Conservation (phyloP, 2,113 vertebrate species). For the Rhea pennata region DNA sequence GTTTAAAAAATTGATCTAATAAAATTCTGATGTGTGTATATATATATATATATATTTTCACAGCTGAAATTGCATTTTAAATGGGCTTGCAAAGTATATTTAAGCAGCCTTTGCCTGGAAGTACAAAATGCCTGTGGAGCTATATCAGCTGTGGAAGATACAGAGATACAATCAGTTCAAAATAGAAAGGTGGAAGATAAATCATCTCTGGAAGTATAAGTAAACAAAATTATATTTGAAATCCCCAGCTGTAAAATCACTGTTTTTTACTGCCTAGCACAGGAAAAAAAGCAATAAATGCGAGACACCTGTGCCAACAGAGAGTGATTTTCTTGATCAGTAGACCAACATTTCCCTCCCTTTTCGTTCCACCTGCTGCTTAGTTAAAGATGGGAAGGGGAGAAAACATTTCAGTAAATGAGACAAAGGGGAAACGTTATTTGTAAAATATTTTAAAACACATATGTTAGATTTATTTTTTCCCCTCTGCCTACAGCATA, state of each 20-base stretch:
- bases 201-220: not conserved
- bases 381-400: not conserved
- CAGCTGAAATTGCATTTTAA: not conserved
- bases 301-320: not conserved
- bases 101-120: not conserved
- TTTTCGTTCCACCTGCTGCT: not conserved
- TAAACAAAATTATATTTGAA: constrained; percentile 19
- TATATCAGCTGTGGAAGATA: not conserved
- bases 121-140: not conserved
- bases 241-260: not conserved
- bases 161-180: not conserved
- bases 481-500: not conserved
- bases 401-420: not conserved
- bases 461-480: not conserved
- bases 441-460: not conserved
- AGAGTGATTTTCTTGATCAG: constrained; percentile 15
- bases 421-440: not conserved
- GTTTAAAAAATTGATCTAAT: not conserved
- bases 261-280: not conserved
- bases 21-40: not conserved
- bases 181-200: constrained; percentile 11
- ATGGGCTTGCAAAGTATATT: not conserved
- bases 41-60: not conserved
- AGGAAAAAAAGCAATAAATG: not conserved
- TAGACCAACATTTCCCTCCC: not conserved